phyloP scores from a whole-genome alignment of 2,797 vertebrate species.

The Pantherophis alleghaniensis region DNA sequence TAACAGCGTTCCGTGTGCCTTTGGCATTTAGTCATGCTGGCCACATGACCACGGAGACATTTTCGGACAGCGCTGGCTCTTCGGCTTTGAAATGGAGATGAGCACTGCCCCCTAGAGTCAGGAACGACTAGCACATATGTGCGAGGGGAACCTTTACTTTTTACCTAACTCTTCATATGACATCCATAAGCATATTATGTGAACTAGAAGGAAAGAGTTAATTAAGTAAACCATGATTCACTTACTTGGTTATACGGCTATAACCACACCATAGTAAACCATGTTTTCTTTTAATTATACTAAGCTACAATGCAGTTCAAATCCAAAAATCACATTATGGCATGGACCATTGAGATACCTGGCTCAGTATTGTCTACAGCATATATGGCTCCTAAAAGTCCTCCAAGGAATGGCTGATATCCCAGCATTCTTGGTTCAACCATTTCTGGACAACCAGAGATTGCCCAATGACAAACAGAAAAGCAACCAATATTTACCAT shows the following conservation, averaged over 20 bases:
- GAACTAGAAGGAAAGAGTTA: background rate
- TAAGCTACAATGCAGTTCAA: background rate
- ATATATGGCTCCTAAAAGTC: background rate
- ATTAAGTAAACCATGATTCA: background rate
- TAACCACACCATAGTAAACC: background rate
- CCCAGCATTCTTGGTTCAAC: background rate
- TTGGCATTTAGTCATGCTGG: no score
- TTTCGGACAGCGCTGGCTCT: no score
- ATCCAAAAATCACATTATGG: background rate
- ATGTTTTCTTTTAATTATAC: background rate
- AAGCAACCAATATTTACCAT: background rate
- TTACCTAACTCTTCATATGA: background rate
- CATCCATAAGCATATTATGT: background rate
- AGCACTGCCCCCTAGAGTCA: no score
- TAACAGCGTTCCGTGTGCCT: no score
- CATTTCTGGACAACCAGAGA: background rate
- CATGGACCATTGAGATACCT: background rate
- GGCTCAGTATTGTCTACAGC: background rate
- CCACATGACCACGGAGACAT: no score
- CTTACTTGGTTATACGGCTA: background rate
- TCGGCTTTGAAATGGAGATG: no score
- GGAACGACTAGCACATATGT: no score
- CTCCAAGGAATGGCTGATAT: background rate
- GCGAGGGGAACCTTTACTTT: no score
- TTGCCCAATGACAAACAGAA: background rate